These are phyloP conservation scores for Cheilosia grossa DNA, from an alignment of 2,888 invertebrate species.

Conservation along the genomic window DNA sequence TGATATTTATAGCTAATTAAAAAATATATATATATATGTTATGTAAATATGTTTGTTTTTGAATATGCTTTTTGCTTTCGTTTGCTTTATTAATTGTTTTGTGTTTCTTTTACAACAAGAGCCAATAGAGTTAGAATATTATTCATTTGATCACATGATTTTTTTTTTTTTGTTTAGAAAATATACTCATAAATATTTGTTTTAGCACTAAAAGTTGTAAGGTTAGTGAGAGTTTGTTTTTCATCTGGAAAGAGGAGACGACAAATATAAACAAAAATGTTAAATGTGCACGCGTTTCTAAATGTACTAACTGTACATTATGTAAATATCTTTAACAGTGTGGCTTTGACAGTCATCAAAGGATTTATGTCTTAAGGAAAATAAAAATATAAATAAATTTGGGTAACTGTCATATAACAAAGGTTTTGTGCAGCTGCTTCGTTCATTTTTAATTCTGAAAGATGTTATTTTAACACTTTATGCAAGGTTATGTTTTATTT, in stretches of 20 bases:
- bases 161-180: conserved; percentile 43
- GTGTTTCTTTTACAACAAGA: conserved; percentile 52
- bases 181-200: conserved; percentile 50
- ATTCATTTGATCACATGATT: conserved; percentile 66
- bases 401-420: too few relatives aligned
- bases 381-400: background rate
- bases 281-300: conserved; percentile 46
- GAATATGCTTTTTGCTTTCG: conserved; percentile 12
- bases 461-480: too few relatives aligned
- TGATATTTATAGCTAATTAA: conserved; percentile 56
- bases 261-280: conserved; percentile 17
- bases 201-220: conserved; percentile 38
- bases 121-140: conserved; percentile 73
- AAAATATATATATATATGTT: conserved; percentile 53
- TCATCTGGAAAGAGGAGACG: conserved; percentile 24
- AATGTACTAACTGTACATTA: conserved; percentile 49
- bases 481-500: too few relatives aligned
- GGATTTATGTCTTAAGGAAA: background rate
- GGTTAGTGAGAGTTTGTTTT: conserved; percentile 46
- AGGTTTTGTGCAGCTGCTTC: too few relatives aligned
- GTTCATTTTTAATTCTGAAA: too few relatives aligned
- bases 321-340: conserved; percentile 29
- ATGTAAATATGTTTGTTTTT: conserved; percentile 65
- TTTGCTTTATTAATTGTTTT: conserved; percentile 1
- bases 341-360: conserved; percentile 28